A percentile compares a stretch with the other conserved stretches of the same genome.
Conservation (phyloP, 2,113 vertebrate genomes). For the Phodopus roborovskii region DNA sequence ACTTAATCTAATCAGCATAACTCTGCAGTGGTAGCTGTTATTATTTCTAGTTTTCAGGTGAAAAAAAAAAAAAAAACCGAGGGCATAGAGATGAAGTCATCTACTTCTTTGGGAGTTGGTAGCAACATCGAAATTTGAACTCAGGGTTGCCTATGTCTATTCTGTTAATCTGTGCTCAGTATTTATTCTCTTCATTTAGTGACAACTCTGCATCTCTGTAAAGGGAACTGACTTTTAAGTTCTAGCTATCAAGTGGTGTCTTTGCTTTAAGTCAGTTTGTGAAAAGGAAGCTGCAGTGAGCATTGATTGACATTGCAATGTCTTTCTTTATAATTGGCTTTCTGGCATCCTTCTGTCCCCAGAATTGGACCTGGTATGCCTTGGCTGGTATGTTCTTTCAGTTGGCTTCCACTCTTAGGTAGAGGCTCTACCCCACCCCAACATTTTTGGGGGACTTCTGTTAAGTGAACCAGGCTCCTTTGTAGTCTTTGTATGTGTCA, state of each 20-base stretch:
- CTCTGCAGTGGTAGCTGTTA: not conserved
- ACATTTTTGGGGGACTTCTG: not conserved
- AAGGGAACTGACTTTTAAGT: not conserved
- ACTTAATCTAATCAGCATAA: not conserved
- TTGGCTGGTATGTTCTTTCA: not conserved
- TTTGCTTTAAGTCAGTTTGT: slow-evolving; percentile 31
- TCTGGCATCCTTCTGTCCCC: fast-evolving
- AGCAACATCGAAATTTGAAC: slow-evolving; percentile 14
- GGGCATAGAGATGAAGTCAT: not conserved
- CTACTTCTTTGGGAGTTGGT: not conserved
- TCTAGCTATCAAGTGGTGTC: not conserved
- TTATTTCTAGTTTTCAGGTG: not conserved
- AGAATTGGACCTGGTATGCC: no score
- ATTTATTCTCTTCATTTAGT: not conserved
- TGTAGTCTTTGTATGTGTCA: not conserved
- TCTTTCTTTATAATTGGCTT: not conserved
- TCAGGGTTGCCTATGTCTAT: not conserved
- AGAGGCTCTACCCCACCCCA: not conserved
- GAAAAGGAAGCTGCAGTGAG: not conserved
- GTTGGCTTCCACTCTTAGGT: not conserved
- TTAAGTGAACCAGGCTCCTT: not conserved
- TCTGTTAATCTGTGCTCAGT: not conserved
- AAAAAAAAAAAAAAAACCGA: not conserved
- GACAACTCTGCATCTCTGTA: not conserved
- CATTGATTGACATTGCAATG: not conserved